Percentiles rank a stretch among this genome's conserved stretches.
Evolutionary conservation across 2,888 invertebrate genomes (phyloP).

Genomic region (Troides helena): DNA sequence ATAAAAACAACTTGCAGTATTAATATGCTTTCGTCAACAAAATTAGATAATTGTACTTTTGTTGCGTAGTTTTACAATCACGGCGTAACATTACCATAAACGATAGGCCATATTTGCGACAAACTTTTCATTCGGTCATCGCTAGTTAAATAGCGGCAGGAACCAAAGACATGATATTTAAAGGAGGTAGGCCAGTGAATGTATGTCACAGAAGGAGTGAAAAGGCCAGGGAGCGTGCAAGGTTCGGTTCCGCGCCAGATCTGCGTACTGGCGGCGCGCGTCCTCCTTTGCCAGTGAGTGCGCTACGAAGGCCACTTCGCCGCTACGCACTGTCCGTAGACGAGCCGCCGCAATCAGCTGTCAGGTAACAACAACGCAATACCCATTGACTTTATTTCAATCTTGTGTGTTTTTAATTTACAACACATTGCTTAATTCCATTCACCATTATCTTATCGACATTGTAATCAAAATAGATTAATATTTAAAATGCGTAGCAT

Average conservation of each 20-base stretch:
- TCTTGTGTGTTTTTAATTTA: neutral
- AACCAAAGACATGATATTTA: neutral
- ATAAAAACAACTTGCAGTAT: neutral
- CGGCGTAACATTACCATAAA: slow-evolving; percentile 4
- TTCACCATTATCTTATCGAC: neutral
- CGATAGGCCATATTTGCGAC: neutral
- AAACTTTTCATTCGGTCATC: slow-evolving; percentile 11
- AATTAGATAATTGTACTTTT: neutral
- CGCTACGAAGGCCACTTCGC: slow-evolving; percentile 79
- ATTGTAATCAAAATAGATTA: neutral
- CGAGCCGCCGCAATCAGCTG: slow-evolving; percentile 81
- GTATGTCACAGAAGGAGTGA: slow-evolving; percentile 58
- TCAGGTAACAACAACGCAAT: slow-evolving; percentile 55
- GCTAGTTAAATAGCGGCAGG: slow-evolving; percentile 21
- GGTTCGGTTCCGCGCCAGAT: slow-evolving; percentile 82
- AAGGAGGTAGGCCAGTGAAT: slow-evolving; percentile 47
- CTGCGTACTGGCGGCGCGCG: slow-evolving; percentile 66
- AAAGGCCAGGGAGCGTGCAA: slow-evolving; percentile 55
- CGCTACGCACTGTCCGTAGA: slow-evolving; percentile 92
- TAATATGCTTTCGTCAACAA: neutral
- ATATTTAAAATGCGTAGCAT: no score
- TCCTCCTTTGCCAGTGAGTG: slow-evolving; percentile 59
- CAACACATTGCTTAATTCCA: neutral
- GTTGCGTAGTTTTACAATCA: slow-evolving; percentile 6
- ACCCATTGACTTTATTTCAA: neutral